These are phyloP conservation scores for Centroberyx gerrardi DNA, from an alignment of 2,797 vertebrate genomes.

Conservation along the genomic window DNA sequence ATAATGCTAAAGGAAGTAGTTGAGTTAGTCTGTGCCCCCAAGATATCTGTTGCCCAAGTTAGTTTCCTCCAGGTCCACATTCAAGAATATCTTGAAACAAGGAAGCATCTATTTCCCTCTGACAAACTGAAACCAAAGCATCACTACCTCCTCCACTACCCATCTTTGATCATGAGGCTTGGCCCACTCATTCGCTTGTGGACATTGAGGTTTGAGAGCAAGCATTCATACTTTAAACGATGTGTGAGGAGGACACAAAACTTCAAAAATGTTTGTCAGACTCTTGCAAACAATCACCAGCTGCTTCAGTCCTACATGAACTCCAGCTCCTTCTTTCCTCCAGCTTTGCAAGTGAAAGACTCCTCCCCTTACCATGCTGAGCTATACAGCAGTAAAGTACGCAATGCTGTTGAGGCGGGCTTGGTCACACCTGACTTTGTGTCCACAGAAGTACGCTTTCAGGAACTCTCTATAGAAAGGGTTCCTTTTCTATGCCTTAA, in stretches of 20 bases:
- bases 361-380: conserved; percentile 12
- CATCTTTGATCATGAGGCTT: conserved; percentile 21
- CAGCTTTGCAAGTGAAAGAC: conserved; percentile 22
- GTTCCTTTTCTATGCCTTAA: conserved; percentile 29
- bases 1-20: conserved; percentile 37
- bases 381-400: conserved; percentile 19
- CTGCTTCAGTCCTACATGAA: conserved; percentile 28
- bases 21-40: conserved; percentile 47
- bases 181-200: conserved; percentile 46
- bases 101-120: conserved; percentile 21
- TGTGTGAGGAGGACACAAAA: conserved; percentile 35
- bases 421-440: conserved; percentile 22
- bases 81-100: conserved; percentile 43
- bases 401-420: conserved; percentile 10
- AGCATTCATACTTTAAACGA: conserved; percentile 41
- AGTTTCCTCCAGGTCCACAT: conserved; percentile 28
- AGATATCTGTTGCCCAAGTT: conserved; percentile 30
- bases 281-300: conserved; percentile 34
- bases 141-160: conserved; percentile 41
- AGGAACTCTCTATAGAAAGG: conserved; percentile 23
- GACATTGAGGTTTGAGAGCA: conserved; percentile 49
- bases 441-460: conserved; percentile 20
- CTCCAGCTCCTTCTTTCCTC: conserved; percentile 30
- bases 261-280: conserved; percentile 38
- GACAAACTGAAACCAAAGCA: conserved; percentile 51